Conservation (phyloP, 2,113 vertebrate genomes). For the Cyprinodon tularosa region DNA sequence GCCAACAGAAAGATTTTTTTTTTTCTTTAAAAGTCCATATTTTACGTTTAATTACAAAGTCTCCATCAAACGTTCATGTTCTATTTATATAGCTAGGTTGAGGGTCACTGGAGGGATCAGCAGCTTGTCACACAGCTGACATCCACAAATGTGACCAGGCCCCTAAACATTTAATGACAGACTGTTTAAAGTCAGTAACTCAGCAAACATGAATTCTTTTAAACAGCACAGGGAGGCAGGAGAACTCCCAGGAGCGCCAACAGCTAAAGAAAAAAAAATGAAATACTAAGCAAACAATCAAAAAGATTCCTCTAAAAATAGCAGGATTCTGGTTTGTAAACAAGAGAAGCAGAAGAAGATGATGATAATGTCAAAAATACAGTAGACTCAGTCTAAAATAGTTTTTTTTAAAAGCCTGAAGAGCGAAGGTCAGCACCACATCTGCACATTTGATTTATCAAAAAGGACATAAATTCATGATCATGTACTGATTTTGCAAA, state of each 20-base stretch:
- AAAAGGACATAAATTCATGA: not conserved
- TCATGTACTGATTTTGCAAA: not conserved
- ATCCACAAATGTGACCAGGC: not conserved
- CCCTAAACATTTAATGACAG: not conserved
- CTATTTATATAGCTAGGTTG: not conserved
- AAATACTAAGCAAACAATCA: not conserved
- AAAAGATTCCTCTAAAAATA: not conserved
- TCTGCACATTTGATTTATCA: not conserved
- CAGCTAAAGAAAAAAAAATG: not conserved
- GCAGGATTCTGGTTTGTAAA: no score
- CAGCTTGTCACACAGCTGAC: not conserved
- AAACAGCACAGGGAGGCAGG: not conserved
- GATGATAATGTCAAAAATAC: no score
- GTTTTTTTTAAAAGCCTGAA: no score
- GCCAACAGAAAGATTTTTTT: not conserved
- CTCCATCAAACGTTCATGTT: not conserved
- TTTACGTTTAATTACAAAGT: not conserved
- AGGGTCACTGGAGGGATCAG: not conserved
- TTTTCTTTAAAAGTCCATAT: not conserved
- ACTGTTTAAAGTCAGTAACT: not conserved
- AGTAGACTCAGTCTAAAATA: not conserved
- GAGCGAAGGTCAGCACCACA: not conserved
- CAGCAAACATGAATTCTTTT: not conserved
- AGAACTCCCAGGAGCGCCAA: not conserved
- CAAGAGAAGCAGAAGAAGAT: not conserved